These are phyloP conservation scores for Urocyon cinereoargenteus DNA, from an alignment of 2,797 vertebrate genomes.

Conservation along the genomic window DNA sequence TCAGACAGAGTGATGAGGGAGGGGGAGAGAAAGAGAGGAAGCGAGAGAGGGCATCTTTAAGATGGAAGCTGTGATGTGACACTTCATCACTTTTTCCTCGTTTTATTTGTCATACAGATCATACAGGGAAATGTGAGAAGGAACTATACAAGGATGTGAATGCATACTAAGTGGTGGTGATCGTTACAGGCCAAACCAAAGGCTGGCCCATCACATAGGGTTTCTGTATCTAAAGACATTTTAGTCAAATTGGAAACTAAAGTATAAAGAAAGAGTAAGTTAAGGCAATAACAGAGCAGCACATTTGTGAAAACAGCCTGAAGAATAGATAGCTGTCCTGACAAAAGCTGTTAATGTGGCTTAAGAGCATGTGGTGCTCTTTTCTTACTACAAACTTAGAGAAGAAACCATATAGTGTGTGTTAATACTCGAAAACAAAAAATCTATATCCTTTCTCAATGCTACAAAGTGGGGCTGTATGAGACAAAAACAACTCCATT, in stretches of 20 bases:
- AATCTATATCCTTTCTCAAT: background rate
- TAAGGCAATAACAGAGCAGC: background rate
- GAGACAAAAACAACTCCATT: background rate
- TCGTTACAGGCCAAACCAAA: background rate
- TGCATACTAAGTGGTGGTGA: background rate
- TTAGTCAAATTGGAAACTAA: background rate
- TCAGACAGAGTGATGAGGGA: background rate
- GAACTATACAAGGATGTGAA: background rate
- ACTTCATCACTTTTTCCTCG: background rate
- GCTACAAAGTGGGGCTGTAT: background rate
- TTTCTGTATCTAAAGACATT: background rate
- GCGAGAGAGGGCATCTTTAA: background rate
- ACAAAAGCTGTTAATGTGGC: background rate
- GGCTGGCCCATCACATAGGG: background rate
- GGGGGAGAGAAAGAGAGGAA: background rate
- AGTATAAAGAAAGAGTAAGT: background rate
- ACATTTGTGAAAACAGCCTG: background rate
- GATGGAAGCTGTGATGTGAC: background rate
- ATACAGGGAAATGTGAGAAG: background rate
- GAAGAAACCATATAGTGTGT: background rate
- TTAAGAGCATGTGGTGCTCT: background rate
- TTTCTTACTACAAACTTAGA: background rate
- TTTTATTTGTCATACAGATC: slow-evolving; percentile 8
- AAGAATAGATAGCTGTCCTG: background rate
- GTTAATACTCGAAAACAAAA: background rate